A percentile compares a stretch with the other conserved stretches of the same genome.
These are phyloP conservation scores for Drusus annulatus DNA, from an alignment of 1,140 invertebrate genomes.

Conservation along the genomic window DNA sequence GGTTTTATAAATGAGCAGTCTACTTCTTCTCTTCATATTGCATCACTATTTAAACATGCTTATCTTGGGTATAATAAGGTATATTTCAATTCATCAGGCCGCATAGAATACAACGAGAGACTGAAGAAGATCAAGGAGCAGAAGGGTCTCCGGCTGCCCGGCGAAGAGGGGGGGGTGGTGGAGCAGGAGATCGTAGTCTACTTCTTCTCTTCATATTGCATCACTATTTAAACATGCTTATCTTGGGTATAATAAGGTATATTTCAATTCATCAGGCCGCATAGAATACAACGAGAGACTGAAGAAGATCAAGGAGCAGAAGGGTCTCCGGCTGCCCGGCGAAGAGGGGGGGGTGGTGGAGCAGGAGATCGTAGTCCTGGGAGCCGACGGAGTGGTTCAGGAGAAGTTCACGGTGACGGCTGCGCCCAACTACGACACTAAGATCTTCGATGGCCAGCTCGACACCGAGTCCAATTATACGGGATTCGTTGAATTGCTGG, in stretches of 20 bases:
- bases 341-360: not conserved
- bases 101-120: conserved; percentile 2
- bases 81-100: no score
- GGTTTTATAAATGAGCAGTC: no score
- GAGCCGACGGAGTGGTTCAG: not conserved
- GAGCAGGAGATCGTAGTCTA: conserved; percentile 24
- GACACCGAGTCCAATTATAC: conserved; percentile 86
- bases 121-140: conserved; percentile 45
- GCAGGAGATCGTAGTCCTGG: not conserved
- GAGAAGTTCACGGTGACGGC: conserved; percentile 8
- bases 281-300: conserved; percentile 11
- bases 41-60: no score
- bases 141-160: conserved; percentile 6
- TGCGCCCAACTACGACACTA: not conserved
- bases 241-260: no score
- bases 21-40: no score
- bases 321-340: not conserved
- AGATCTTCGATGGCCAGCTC: conserved; percentile 77
- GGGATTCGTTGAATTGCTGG: conserved; percentile 85
- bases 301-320: conserved; percentile 44
- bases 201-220: no score
- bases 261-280: no score
- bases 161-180: not conserved
- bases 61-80: no score
- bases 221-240: no score